Evolutionary conservation across 92 coral and sea anemone species (phyloP).

Genomic region (Nematostella vectensis): DNA sequence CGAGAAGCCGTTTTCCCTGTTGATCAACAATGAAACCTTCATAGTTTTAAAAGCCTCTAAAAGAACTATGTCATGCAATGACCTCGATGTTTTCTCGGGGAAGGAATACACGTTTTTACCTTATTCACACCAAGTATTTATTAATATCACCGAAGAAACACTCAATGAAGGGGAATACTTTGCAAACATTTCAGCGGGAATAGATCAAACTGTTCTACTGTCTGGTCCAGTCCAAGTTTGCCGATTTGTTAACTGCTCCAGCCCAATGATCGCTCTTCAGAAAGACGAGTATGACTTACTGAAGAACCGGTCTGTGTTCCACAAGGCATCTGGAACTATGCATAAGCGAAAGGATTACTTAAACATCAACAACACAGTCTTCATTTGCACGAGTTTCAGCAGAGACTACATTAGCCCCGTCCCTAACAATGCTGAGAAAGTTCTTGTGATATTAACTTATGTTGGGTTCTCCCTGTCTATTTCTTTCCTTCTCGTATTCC

Average conservation of each 20-base stretch:
- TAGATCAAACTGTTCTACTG: background rate
- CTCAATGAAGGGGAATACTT: conserved; percentile 12
- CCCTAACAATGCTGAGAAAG: background rate
- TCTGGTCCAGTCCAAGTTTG: conserved; percentile 26
- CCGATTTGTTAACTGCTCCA: conserved; percentile 21
- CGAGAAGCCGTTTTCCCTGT: background rate
- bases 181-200: background rate
- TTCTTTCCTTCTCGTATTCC: conserved; percentile 4
- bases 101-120: conserved; percentile 12
- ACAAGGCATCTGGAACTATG: conserved; percentile 13
- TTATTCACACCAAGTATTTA: background rate
- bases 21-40: background rate
- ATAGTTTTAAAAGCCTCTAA: conserved; percentile 12
- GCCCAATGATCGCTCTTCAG: conserved; percentile 9
- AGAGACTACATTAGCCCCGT: background rate
- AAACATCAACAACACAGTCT: conserved; percentile 9
- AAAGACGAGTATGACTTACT: conserved; percentile 16
- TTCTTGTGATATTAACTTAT: conserved; percentile 2
- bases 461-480: conserved; percentile 25
- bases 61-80: conserved; percentile 14
- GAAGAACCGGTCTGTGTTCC: conserved; percentile 22
- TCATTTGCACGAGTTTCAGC: conserved; percentile 25
- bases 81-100: conserved; percentile 6
- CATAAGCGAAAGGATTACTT: conserved; percentile 14
- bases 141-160: conserved; percentile 16